These are phyloP conservation scores for Malurus elegans DNA, from an alignment of 2,113 vertebrate species.

Conservation along the genomic window DNA sequence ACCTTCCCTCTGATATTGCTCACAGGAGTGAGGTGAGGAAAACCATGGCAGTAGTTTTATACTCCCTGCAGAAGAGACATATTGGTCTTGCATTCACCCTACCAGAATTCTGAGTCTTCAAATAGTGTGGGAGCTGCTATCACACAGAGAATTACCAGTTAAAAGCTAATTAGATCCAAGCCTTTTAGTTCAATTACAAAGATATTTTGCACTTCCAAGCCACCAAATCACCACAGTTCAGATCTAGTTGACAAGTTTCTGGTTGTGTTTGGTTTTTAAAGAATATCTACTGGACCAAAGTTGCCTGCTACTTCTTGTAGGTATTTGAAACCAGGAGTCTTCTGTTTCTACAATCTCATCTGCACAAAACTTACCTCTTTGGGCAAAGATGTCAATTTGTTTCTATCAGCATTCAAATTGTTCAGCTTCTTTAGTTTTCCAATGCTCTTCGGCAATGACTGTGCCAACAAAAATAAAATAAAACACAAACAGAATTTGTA, in stretches of 20 bases:
- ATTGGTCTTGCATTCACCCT: neutral
- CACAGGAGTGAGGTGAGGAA: neutral
- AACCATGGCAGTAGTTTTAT: neutral
- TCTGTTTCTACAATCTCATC: neutral
- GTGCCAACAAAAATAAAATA: slow-evolving; percentile 25
- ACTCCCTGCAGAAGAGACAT: neutral
- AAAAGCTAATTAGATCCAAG: neutral
- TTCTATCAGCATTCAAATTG: slow-evolving; percentile 96
- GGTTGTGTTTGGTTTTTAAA: neutral
- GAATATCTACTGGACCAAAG: neutral
- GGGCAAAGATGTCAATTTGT: slow-evolving; percentile 88
- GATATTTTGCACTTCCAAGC: neutral
- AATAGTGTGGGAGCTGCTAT: neutral
- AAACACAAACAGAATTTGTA: neutral
- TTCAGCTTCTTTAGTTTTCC: slow-evolving; percentile 94
- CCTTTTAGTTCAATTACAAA: neutral
- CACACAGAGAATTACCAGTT: neutral
- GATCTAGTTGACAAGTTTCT: neutral
- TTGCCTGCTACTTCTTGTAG: neutral
- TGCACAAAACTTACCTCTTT: slow-evolving; percentile 86
- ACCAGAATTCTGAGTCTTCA: neutral
- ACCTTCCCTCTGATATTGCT: neutral
- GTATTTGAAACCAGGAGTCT: neutral
- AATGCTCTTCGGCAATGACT: slow-evolving; percentile 91
- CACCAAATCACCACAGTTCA: neutral